Evolutionary conservation across 2,888 invertebrate genomes (phyloP).

Genomic region (Laspeyria flexula): DNA sequence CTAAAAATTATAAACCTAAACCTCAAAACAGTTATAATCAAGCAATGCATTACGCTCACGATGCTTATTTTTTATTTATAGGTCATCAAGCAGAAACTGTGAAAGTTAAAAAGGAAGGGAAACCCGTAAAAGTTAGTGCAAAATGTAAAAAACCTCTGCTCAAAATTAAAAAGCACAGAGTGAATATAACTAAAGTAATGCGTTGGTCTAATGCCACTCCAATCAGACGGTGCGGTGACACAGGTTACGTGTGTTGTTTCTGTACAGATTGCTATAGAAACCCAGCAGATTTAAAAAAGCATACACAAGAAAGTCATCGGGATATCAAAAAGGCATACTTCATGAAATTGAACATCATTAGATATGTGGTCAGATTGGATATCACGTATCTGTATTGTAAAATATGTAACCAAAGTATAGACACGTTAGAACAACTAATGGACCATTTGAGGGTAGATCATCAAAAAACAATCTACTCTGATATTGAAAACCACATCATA

Average conservation of each 20-base stretch:
- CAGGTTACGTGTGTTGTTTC: constrained; percentile 32
- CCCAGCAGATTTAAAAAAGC: constrained; percentile 11
- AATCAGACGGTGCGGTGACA: constrained; percentile 28
- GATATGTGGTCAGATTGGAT: constrained; percentile 54
- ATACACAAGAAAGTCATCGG: constrained; percentile 42
- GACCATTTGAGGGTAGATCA: constrained; percentile 49
- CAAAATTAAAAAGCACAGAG: constrained; percentile 5
- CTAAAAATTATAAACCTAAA: too few species aligned
- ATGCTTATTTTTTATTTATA: constrained; percentile 3
- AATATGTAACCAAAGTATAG: constrained; percentile 43
- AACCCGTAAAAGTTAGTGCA: background rate
- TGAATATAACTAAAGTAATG: constrained; percentile 6
- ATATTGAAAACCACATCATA: constrained; percentile 56
- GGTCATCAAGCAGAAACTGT: constrained; percentile 5
- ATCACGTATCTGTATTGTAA: constrained; percentile 55
- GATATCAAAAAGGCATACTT: constrained; percentile 50
- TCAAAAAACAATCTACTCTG: constrained; percentile 43
- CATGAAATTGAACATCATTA: constrained; percentile 47
- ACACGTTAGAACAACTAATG: constrained; percentile 45
- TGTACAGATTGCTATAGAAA: background rate
- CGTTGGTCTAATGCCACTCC: constrained; percentile 18
- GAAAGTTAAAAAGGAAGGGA: background rate
- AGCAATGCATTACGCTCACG: background rate
- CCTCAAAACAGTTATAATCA: background rate
- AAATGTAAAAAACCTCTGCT: background rate